Percentiles rank a stretch among this genome's conserved stretches.
These are phyloP conservation scores for Manis pentadactyla DNA, from an alignment of 2,797 vertebrate genomes.

Conservation along the genomic window DNA sequence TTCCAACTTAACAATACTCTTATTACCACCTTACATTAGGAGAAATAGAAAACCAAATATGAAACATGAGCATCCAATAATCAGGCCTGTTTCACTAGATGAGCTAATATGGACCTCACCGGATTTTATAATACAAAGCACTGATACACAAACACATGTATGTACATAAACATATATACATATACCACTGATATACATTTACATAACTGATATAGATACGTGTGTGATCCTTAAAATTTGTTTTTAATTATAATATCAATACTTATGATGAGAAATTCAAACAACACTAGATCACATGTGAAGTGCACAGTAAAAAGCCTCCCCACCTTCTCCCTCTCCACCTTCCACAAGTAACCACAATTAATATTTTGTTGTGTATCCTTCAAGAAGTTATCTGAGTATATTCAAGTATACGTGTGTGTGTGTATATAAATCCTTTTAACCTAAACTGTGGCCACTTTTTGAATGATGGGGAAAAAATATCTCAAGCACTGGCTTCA, in stretches of 20 bases:
- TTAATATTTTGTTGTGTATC: conserved; percentile 11
- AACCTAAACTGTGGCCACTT: conserved; percentile 23
- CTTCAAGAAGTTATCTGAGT: conserved; percentile 1
- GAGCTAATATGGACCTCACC: background rate
- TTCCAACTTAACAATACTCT: conserved; percentile 9
- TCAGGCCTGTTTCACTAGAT: background rate
- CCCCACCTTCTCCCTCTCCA: background rate
- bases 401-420: background rate
- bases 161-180: background rate
- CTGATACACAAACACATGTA: background rate
- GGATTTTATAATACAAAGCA: conserved; percentile 38
- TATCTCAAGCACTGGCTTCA: background rate
- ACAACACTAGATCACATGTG: background rate
- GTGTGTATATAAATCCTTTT: background rate
- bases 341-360: background rate
- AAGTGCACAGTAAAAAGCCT: conserved; percentile 49
- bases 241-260: conserved; percentile 41
- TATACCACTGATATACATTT: conserved; percentile 33
- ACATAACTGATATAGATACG: background rate
- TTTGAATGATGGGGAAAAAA: background rate
- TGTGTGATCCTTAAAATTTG: conserved; percentile 43
- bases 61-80: conserved; percentile 25
- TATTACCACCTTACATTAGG: conserved; percentile 48
- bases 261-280: conserved; percentile 34
- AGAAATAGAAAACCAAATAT: conserved; percentile 20